These are phyloP conservation scores for Podarcis muralis DNA, from an alignment of 2,113 vertebrate species.

Conservation along the genomic window DNA sequence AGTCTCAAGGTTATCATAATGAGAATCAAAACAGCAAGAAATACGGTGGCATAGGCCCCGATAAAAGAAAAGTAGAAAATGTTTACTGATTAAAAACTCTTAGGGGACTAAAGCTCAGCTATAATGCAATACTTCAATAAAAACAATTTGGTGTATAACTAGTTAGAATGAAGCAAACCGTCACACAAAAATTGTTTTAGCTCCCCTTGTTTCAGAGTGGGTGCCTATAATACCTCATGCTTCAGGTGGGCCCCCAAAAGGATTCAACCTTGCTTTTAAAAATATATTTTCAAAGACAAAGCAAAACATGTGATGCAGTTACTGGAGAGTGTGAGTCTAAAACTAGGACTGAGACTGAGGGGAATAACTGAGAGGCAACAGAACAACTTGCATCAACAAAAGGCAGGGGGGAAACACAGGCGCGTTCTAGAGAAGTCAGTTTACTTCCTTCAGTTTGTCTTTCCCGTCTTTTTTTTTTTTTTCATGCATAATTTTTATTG, in stretches of 20 bases:
- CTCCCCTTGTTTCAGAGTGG: not conserved
- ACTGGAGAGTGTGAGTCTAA: no score
- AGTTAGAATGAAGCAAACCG: not conserved
- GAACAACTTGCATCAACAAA: no score
- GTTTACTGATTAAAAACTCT: not conserved
- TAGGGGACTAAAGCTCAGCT: not conserved
- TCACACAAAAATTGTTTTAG: not conserved
- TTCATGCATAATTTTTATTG: no score
- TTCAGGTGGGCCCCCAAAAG: not conserved
- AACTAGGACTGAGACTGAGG: no score
- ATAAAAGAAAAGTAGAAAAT: conserved; percentile 1
- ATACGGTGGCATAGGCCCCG: not conserved
- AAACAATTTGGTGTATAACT: not conserved
- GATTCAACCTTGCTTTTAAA: not conserved
- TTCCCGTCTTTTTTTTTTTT: no score
- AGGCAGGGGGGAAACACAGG: no score
- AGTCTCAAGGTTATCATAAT: not conserved
- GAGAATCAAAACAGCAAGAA: not conserved
- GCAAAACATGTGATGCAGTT: not conserved
- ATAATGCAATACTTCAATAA: not conserved
- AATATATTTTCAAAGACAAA: not conserved
- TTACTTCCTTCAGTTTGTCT: no score
- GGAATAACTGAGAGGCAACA: no score
- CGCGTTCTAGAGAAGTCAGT: no score
- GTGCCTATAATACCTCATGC: not conserved